phyloP scores from a whole-genome alignment of 1,140 invertebrate genomes.

The Aphaenogaster rudis region DNA sequence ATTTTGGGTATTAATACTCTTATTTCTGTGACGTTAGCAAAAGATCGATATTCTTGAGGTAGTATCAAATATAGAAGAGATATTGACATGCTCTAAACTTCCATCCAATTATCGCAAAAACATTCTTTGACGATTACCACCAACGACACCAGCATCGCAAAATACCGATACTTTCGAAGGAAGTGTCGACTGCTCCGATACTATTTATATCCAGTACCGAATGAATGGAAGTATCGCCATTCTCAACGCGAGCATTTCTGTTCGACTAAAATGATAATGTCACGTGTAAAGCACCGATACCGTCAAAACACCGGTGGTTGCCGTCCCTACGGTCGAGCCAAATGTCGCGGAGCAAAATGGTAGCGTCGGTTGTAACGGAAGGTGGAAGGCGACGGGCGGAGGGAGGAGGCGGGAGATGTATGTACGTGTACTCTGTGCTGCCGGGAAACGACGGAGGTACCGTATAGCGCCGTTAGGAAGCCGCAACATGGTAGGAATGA shows the following conservation, averaged over 20 bases:
- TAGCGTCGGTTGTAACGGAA: constrained; percentile 40
- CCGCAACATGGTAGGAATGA: constrained; percentile 59
- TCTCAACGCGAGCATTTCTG: constrained; percentile 16
- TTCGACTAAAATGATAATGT: constrained; percentile 45
- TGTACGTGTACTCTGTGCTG: constrained; percentile 42
- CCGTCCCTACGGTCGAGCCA: constrained; percentile 24
- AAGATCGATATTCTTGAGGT: not conserved
- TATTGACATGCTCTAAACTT: not conserved
- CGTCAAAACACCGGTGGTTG: constrained; percentile 14
- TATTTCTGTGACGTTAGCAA: not conserved
- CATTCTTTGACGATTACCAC: not conserved
- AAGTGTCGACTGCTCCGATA: not conserved
- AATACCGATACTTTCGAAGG: not conserved
- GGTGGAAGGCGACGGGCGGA: not conserved
- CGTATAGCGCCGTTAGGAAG: constrained; percentile 64
- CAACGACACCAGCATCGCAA: not conserved
- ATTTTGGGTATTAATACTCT: not conserved
- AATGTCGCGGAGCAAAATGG: constrained; percentile 46
- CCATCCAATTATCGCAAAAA: not conserved
- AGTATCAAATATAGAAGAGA: not conserved
- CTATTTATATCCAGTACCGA: constrained; percentile 5
- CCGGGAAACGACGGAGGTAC: constrained; percentile 51
- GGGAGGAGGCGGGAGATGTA: constrained; percentile 29
- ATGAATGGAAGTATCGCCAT: constrained; percentile 21
- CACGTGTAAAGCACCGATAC: constrained; percentile 33